A percentile compares a stretch with the other conserved stretches of the same genome.
These are phyloP conservation scores for Chelon labrosus DNA, from an alignment of 2,797 vertebrate genomes.

Conservation along the genomic window DNA sequence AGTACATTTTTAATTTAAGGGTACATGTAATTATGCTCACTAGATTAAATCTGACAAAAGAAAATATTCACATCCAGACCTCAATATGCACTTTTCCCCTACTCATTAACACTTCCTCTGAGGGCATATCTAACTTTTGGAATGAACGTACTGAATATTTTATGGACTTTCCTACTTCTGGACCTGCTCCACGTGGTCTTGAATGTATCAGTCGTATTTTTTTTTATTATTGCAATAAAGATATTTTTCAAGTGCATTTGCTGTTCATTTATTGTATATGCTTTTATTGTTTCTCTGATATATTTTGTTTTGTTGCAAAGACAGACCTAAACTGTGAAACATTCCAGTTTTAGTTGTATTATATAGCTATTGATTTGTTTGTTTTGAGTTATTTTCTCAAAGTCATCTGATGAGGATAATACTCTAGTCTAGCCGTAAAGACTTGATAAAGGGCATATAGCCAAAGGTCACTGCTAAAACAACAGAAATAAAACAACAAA, in stretches of 20 bases:
- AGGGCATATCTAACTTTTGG: slow-evolving; percentile 63
- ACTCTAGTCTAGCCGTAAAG: background rate
- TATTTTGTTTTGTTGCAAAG: background rate
- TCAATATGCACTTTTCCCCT: slow-evolving; percentile 60
- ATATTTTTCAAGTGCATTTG: slow-evolving; percentile 69
- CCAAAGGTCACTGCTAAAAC: background rate
- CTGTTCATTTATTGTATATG: slow-evolving; percentile 24
- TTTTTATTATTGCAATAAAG: slow-evolving; percentile 74
- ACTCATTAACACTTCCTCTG: slow-evolving; percentile 62
- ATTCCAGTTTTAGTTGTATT: background rate
- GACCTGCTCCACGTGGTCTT: slow-evolving; percentile 48
- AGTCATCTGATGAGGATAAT: background rate
- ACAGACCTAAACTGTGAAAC: background rate
- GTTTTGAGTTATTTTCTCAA: background rate
- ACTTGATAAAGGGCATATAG: background rate
- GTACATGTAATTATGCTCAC: slow-evolving; percentile 37
- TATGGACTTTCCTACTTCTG: slow-evolving; percentile 58
- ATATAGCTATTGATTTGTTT: background rate
- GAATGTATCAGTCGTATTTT: slow-evolving; percentile 64
- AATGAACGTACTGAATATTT: slow-evolving; percentile 71
- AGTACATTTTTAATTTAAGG: slow-evolving; percentile 25
- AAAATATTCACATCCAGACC: slow-evolving; percentile 53
- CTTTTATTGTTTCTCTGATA: slow-evolving; percentile 4
- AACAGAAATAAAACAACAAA: background rate
- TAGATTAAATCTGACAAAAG: slow-evolving; percentile 39